Evolutionary conservation across 2,113 vertebrate genomes (phyloP).

Genomic region (Lepisosteus oculatus): DNA sequence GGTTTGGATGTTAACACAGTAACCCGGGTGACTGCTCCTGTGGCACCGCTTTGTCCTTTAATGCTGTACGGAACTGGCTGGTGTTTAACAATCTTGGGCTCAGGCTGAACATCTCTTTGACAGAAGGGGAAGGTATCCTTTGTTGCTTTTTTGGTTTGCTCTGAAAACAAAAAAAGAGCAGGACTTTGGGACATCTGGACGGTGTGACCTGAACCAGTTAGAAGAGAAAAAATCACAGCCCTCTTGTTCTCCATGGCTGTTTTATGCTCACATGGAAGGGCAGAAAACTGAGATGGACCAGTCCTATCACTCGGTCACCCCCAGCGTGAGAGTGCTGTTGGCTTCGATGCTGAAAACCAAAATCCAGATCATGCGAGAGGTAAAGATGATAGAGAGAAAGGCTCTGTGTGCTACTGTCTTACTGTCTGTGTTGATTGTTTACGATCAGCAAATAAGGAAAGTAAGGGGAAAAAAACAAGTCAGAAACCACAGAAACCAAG

Average conservation of each 20-base stretch:
- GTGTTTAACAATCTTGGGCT: neutral
- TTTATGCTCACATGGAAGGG: neutral
- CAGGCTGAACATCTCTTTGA: neutral
- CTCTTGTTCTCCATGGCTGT: neutral
- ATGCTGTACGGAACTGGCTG: too few species aligned
- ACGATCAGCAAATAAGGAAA: too few species aligned
- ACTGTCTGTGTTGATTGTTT: too few species aligned
- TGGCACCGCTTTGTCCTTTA: neutral
- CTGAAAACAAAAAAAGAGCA: neutral
- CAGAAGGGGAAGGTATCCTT: neutral
- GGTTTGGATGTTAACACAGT: too few species aligned
- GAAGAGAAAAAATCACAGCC: too few species aligned
- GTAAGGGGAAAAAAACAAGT: too few species aligned
- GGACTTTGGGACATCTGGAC: neutral
- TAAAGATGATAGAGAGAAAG: neutral
- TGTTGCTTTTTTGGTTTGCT: neutral
- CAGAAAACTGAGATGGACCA: neutral
- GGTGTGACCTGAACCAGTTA: too few species aligned
- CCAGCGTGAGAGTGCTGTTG: slow-evolving; percentile 5
- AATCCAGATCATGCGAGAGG: slow-evolving; percentile 7
- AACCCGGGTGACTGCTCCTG: neutral
- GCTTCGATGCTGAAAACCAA: slow-evolving; percentile 4
- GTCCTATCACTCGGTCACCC: neutral
- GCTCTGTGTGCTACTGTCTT: too few species aligned
- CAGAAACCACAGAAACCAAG: too few species aligned